Conservation (phyloP, 2,888 invertebrate species). For the Aphodius sticticus region DNA sequence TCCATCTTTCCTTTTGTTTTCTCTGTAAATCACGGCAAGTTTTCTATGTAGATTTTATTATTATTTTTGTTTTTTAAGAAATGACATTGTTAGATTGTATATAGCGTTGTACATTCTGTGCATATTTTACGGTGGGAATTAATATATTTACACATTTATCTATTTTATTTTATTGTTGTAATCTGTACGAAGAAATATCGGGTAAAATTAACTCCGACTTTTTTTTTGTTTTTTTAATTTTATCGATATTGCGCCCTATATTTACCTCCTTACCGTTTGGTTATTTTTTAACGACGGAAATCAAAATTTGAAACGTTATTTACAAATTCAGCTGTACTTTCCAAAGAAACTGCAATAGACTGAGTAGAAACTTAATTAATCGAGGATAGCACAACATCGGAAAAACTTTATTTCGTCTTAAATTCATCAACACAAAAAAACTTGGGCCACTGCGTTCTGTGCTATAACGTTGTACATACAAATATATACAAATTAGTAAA, state of each 20-base stretch:
- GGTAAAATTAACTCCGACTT: neutral
- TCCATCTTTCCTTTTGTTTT: neutral
- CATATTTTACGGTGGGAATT: conserved; percentile 17
- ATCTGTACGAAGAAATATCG: neutral
- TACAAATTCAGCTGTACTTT: neutral
- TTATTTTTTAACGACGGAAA: neutral
- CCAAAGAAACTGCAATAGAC: neutral
- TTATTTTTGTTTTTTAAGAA: neutral
- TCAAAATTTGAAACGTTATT: neutral
- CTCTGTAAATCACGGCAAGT: neutral
- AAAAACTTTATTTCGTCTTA: too few species aligned
- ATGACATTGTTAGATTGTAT: conserved; percentile 18
- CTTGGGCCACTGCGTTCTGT: neutral
- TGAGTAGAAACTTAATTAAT: neutral
- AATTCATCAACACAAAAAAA: too few species aligned
- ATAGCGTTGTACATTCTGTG: conserved; percentile 21
- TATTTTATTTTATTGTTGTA: conserved; percentile 22
- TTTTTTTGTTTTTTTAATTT: neutral
- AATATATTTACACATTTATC: conserved; percentile 20
- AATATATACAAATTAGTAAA: conserved; percentile 14
- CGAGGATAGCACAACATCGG: neutral
- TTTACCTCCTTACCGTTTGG: neutral
- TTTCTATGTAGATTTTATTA: neutral
- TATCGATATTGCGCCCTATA: neutral
- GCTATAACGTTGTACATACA: conserved; percentile 21